phyloP scores from a whole-genome alignment of 2,113 vertebrate species.

The Mellivora capensis region DNA sequence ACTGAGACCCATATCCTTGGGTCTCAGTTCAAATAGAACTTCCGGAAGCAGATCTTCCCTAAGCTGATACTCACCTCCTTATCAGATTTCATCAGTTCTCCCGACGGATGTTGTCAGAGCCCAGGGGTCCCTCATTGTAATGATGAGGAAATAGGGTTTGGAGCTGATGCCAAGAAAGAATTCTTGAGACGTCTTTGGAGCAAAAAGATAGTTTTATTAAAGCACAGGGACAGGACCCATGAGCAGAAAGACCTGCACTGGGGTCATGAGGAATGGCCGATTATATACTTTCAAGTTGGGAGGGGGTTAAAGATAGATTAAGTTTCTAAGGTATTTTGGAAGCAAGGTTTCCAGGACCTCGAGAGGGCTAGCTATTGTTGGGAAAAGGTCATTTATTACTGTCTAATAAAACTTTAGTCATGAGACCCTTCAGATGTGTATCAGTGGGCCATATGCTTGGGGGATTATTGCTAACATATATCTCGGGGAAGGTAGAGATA shows the following conservation, averaged over 20 bases:
- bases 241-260: neutral
- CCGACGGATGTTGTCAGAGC: neutral
- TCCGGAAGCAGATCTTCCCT: neutral
- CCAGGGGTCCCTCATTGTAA: neutral
- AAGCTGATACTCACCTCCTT: neutral
- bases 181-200: neutral
- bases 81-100: neutral
- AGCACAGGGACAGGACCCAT: neutral
- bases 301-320: neutral
- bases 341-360: neutral
- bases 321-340: neutral
- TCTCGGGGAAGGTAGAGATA: neutral
- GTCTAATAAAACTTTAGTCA: neutral
- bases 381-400: neutral
- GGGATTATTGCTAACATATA: neutral
- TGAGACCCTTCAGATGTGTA: neutral
- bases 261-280: neutral
- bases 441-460: neutral
- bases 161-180: neutral
- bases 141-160: neutral
- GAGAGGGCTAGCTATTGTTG: neutral
- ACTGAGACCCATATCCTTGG: neutral
- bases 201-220: neutral
- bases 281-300: neutral
- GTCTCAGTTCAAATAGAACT: neutral